phyloP scores from a whole-genome alignment of 1,140 invertebrate species.

The Trichonephila clavipes region DNA sequence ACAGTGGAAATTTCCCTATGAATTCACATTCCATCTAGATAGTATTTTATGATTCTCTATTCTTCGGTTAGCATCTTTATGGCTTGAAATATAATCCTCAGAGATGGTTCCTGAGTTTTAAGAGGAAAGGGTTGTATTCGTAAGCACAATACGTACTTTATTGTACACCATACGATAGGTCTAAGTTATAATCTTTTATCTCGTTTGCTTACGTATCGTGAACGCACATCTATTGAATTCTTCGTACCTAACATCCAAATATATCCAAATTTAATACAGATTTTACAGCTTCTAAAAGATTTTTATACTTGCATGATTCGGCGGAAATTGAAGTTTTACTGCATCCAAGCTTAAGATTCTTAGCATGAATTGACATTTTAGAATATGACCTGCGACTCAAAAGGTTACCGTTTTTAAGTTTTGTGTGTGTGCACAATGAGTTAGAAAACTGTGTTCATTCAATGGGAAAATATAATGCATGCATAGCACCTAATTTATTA shows the following conservation, averaged over 20 bases:
- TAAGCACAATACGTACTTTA: neutral
- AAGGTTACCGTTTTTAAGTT: too few relatives aligned
- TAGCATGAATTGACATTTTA: too few relatives aligned
- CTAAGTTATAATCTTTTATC: neutral
- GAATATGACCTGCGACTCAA: too few relatives aligned
- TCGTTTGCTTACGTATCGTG: neutral
- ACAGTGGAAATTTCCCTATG: neutral
- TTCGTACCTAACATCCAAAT: neutral
- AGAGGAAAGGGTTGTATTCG: neutral
- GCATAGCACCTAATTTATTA: too few relatives aligned
- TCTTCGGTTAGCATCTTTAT: neutral
- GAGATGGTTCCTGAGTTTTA: neutral
- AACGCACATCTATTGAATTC: neutral
- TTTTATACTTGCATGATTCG: neutral
- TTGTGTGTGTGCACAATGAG: too few relatives aligned
- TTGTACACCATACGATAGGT: neutral
- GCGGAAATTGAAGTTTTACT: neutral
- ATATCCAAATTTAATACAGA: slow-evolving; percentile 10
- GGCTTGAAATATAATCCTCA: neutral
- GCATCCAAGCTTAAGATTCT: neutral
- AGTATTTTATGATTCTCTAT: neutral
- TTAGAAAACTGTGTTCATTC: too few relatives aligned
- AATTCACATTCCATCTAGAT: neutral
- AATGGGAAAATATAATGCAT: too few relatives aligned
- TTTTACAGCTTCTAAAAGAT: neutral